These are phyloP conservation scores for Cherax destructor DNA, from an alignment of 1,140 invertebrate species.

Conservation along the genomic window DNA sequence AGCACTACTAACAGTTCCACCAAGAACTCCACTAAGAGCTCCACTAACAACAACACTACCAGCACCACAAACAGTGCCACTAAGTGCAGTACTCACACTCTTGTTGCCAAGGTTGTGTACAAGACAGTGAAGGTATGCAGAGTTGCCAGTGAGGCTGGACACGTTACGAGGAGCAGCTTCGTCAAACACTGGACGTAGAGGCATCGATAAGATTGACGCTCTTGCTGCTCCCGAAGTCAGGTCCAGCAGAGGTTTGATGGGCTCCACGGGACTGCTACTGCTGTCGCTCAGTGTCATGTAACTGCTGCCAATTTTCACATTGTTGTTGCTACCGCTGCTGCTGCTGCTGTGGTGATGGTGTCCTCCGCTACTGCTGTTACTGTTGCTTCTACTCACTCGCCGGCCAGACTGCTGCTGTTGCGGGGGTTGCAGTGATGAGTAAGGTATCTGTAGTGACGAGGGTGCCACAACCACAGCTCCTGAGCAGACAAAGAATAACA, in stretches of 20 bases:
- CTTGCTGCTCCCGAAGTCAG: background rate
- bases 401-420: background rate
- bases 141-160: slow-evolving; percentile 28
- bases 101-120: slow-evolving; percentile 35
- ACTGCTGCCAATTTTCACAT: background rate
- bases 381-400: background rate
- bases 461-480: background rate
- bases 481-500: background rate
- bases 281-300: background rate
- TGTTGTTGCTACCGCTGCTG: background rate
- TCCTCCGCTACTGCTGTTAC: background rate
- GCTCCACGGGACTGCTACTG: slow-evolving; percentile 36
- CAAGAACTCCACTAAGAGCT: too few species aligned
- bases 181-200: slow-evolving; percentile 27
- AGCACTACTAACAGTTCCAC: too few species aligned
- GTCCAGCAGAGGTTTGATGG: slow-evolving; percentile 30
- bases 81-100: slow-evolving; percentile 28
- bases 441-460: background rate
- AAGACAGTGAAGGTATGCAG: slow-evolving; percentile 45
- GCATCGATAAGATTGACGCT: background rate
- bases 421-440: background rate
- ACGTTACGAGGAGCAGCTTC: slow-evolving; percentile 35
- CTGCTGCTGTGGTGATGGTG: background rate
- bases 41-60: too few species aligned
- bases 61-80: too few species aligned